Evolutionary conservation across 2,888 invertebrate genomes (phyloP).

Genomic region (Reticulitermes lucifugus): DNA sequence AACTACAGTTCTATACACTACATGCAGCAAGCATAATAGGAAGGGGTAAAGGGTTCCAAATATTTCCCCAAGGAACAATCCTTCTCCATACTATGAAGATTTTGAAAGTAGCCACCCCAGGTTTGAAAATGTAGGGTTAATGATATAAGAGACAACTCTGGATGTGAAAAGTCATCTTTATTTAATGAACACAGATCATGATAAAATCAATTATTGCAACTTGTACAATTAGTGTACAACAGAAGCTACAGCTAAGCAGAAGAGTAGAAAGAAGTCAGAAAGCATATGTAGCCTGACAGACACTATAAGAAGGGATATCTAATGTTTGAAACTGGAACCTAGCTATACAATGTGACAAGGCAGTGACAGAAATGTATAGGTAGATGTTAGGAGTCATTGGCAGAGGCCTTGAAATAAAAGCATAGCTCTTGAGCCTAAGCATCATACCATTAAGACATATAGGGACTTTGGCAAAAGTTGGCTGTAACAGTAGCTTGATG

Average conservation of each 20-base stretch:
- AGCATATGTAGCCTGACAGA: slow-evolving; percentile 8
- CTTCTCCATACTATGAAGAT: no score
- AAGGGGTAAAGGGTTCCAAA: not conserved
- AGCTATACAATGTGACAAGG: not conserved
- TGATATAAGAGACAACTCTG: slow-evolving; percentile 30
- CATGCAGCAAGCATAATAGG: slow-evolving; percentile 5
- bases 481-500: no score
- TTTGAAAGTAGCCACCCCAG: no score
- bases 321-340: slow-evolving; percentile 13
- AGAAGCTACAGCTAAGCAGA: slow-evolving; percentile 24
- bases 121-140: slow-evolving; percentile 23
- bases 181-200: not conserved
- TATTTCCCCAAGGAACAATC: not conserved
- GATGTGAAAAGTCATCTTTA: slow-evolving; percentile 8
- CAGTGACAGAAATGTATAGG: not conserved
- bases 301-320: not conserved
- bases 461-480: no score
- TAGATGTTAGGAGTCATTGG: not conserved
- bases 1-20: not conserved
- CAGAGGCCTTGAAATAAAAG: not conserved
- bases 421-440: no score
- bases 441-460: no score
- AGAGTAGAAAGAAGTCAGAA: not conserved
- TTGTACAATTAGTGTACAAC: slow-evolving; percentile 13
- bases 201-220: not conserved